These are phyloP conservation scores for Drosophila basisetae DNA, from an alignment of 2,888 invertebrate genomes.

Conservation along the genomic window DNA sequence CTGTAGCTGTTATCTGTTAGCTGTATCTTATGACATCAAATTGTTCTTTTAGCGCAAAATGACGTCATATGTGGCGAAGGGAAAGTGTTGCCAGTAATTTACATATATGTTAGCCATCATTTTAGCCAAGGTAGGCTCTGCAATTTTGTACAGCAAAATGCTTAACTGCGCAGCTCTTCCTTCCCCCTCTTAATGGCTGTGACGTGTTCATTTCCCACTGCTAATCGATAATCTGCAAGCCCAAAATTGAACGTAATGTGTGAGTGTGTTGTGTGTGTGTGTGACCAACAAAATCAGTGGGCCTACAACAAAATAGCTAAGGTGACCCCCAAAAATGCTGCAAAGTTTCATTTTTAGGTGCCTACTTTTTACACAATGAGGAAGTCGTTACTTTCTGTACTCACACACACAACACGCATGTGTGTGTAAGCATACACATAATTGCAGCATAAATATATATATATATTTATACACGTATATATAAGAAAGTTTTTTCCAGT, in stretches of 20 bases:
- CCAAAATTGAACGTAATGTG: constrained; percentile 20
- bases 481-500: constrained; percentile 42
- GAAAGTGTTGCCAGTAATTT: background rate
- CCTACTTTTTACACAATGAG: constrained; percentile 48
- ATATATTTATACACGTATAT: background rate
- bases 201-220: constrained; percentile 60
- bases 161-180: constrained; percentile 49
- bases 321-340: constrained; percentile 70
- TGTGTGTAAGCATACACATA: constrained; percentile 27
- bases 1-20: background rate
- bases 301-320: constrained; percentile 58
- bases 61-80: constrained; percentile 56
- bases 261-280: background rate
- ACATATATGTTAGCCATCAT: background rate
- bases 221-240: constrained; percentile 56
- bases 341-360: constrained; percentile 21
- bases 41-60: constrained; percentile 29
- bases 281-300: background rate
- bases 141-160: constrained; percentile 21
- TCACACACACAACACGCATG: constrained; percentile 3
- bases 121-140: constrained; percentile 47
- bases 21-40: constrained; percentile 2
- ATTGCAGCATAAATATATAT: constrained; percentile 48
- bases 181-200: constrained; percentile 28
- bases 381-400: constrained; percentile 61